A percentile compares a stretch with the other conserved stretches of the same genome.
Conservation (phyloP, 2,888 invertebrate genomes). For the Leptura quadrifasciata region DNA sequence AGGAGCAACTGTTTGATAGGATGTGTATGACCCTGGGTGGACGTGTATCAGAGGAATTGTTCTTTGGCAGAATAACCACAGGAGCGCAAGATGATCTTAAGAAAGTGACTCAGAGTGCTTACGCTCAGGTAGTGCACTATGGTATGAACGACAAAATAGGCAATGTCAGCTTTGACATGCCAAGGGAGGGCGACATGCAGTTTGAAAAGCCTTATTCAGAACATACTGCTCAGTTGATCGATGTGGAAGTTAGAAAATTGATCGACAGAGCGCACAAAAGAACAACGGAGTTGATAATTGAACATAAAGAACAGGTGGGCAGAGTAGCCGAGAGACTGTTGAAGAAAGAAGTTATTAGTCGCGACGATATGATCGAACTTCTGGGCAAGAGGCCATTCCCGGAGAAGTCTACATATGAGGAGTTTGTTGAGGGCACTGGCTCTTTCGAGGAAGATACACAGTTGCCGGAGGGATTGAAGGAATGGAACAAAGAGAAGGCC, state of each 20-base stretch:
- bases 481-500: slow-evolving; percentile 89
- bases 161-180: slow-evolving; percentile 96
- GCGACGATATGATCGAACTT: slow-evolving; percentile 98
- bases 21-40: slow-evolving; percentile 99
- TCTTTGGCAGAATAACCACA: slow-evolving; percentile 96
- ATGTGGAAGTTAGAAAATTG: slow-evolving; percentile 85
- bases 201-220: slow-evolving; percentile 99
- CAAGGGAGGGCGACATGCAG: slow-evolving; percentile 93
- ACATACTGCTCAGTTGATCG: slow-evolving; percentile 96
- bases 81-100: slow-evolving; percentile 99
- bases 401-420: slow-evolving; percentile 99
- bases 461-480: slow-evolving; percentile 94
- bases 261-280: slow-evolving; percentile 87
- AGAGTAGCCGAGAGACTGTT: slow-evolving; percentile 92
- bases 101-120: slow-evolving; percentile 98
- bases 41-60: slow-evolving; percentile 96
- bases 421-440: slow-evolving; percentile 98
- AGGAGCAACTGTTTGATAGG: slow-evolving; percentile 96
- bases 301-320: slow-evolving; percentile 90
- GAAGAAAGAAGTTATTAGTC: slow-evolving; percentile 94
- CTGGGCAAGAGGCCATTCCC: slow-evolving; percentile 96
- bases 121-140: slow-evolving; percentile 96
- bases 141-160: slow-evolving; percentile 99
- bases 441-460: slow-evolving; percentile 97
- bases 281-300: slow-evolving; percentile 85